phyloP scores from a whole-genome alignment of 2,113 vertebrate species.

The Ctenomys sociabilis region DNA sequence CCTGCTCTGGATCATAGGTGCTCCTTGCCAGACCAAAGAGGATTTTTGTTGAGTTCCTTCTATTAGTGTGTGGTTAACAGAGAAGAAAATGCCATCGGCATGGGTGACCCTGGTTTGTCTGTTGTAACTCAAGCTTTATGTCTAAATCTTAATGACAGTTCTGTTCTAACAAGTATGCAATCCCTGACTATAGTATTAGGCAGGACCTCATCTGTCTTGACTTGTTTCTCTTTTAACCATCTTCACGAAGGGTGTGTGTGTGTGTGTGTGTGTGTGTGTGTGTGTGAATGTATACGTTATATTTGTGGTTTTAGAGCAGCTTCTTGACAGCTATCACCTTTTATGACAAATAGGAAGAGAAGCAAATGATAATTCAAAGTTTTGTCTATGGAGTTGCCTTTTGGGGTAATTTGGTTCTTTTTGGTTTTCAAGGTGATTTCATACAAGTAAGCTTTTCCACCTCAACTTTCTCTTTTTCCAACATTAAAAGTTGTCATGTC shows the following conservation, averaged over 20 bases:
- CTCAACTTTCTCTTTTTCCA: not conserved
- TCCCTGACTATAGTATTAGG: not conserved
- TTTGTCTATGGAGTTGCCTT: too few relatives aligned
- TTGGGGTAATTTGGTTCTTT: constrained; percentile 13
- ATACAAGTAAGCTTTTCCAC: constrained; percentile 25
- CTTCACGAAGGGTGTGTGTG: not conserved
- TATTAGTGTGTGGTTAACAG: not conserved
- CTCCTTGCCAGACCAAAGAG: not conserved
- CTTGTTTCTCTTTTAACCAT: constrained; percentile 2
- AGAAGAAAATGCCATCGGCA: not conserved
- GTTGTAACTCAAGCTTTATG: not conserved
- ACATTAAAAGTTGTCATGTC: not conserved
- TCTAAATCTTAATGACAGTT: not conserved
- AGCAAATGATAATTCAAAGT: not conserved
- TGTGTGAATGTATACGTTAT: not conserved
- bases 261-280: not conserved
- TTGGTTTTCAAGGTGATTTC: constrained; percentile 39
- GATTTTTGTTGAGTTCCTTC: not conserved
- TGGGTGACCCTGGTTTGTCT: not conserved
- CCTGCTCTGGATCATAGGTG: not conserved
- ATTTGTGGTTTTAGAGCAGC: not conserved
- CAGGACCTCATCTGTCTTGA: not conserved
- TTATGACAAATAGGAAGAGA: not conserved
- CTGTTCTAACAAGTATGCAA: not conserved
- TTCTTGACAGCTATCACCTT: not conserved